Base-by-base conservation (phyloP, 2,888 invertebrate genomes). In the Mechanitis mazaeus region DNA sequence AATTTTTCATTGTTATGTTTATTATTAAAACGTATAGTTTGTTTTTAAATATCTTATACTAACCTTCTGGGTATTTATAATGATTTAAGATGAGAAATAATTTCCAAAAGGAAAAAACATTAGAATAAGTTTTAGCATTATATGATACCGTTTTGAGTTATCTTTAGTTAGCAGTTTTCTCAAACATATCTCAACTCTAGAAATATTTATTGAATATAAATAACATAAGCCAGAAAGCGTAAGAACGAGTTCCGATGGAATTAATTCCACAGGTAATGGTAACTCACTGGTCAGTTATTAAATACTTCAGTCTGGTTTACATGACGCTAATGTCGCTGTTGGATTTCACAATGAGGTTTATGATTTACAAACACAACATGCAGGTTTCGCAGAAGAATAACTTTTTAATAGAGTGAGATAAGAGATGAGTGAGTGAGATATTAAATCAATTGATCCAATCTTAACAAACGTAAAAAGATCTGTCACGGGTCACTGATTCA, bases 1-100 rank as follows among this genome's bases (percentile, higher is more conserved):
- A 33, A 55, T 61, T 45, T n/a, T 55, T 55, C 38, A 59, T 46
- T 58, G 45, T 56, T 54, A 56, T 57, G 11, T 59, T 54, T 58
- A 31, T 50, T 50, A 50, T 50, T 50, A 31, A n/a, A 50, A 9
- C 7, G 50, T n/a, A 31, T 50, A 31, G 47, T 47, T 47, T 50
- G 31, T 50, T 50, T 31, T 28, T 9, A 9, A 7, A 50, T 28
- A 50, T 50, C 31, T 50, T 50, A 31, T 47, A 35, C 3, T 6
- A 42, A 3, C 50, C 6, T 31, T 31, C 50, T 31, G 50, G 50
- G 9, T 50, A 50, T 50, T 50, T 50, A 31, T 28, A 50, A 50
- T 50, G 28, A 3, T 12, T 50, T 3, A 1, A 11, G 7, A 7
- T 31, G 50, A 11, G 50, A 50, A 31, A 3, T 11, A 31, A 50